These are phyloP conservation scores for Schizothorax lantsangensis DNA, from an alignment of 2,797 vertebrate species.

Conservation along the genomic window DNA sequence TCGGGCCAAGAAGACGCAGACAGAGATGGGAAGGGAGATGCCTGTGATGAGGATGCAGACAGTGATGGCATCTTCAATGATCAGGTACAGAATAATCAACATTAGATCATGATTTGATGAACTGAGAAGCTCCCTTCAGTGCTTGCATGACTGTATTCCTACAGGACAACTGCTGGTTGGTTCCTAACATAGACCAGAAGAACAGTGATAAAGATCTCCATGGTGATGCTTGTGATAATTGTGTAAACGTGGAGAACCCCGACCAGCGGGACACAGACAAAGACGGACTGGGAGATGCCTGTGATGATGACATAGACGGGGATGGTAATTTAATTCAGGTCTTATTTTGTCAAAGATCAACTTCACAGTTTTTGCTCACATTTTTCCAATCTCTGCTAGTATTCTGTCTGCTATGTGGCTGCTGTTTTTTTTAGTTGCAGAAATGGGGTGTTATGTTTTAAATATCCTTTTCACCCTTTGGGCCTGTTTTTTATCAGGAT, in stretches of 20 bases:
- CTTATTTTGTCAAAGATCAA: neutral
- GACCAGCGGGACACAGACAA: slow-evolving; percentile 91
- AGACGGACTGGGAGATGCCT: slow-evolving; percentile 92
- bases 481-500: slow-evolving; percentile 60
- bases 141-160: slow-evolving; percentile 40
- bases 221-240: slow-evolving; percentile 97
- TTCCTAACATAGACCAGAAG: slow-evolving; percentile 89
- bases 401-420: neutral
- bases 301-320: slow-evolving; percentile 96
- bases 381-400: neutral
- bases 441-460: slow-evolving; percentile 56
- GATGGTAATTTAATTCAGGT: slow-evolving; percentile 79
- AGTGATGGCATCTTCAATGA: slow-evolving; percentile 90
- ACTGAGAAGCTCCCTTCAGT: neutral
- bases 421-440: neutral
- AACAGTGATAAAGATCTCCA: slow-evolving; percentile 91
- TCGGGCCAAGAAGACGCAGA: slow-evolving; percentile 98
- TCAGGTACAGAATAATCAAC: slow-evolving; percentile 74
- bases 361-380: neutral
- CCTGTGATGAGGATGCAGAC: slow-evolving; percentile 95
- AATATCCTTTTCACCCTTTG: slow-evolving; percentile 57
- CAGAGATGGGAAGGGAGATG: slow-evolving; percentile 86
- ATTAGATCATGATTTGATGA: neutral
- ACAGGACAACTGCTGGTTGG: slow-evolving; percentile 95
- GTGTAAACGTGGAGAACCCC: slow-evolving; percentile 84